phyloP scores from a whole-genome alignment of 2,888 invertebrate genomes.

The Calliphora vomitoria region DNA sequence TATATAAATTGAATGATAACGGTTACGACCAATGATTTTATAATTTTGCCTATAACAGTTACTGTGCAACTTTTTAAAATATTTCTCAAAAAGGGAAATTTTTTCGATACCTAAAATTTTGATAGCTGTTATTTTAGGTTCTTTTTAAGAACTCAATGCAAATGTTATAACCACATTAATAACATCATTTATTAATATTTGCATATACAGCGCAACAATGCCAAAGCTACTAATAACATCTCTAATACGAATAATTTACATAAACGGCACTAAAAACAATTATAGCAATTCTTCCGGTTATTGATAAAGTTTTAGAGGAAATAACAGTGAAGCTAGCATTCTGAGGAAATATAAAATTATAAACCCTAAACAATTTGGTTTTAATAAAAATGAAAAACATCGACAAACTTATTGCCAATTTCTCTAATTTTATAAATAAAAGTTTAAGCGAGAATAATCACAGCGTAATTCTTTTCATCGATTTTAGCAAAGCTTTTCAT shows the following conservation, averaged over 20 bases:
- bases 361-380: not conserved
- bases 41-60: no score
- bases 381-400: constrained; percentile 7
- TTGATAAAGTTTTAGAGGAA: constrained; percentile 15
- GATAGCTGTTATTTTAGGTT: no score
- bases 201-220: no score
- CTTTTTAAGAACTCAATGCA: no score
- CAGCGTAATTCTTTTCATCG: not conserved
- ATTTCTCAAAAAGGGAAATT: no score
- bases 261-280: not conserved
- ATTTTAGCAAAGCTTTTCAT: constrained; percentile 1
- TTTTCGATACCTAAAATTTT: no score
- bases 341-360: not conserved
- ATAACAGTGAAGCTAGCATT: not conserved
- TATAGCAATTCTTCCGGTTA: not conserved
- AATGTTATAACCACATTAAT: no score
- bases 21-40: no score
- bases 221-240: not conserved
- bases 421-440: not conserved
- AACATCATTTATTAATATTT: no score
- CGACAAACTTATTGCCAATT: not conserved
- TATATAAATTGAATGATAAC: no score
- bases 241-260: not conserved
- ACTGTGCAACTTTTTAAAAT: no score
- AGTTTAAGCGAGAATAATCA: not conserved